phyloP scores from a whole-genome alignment of 2,113 vertebrate species.

The Panthera tigris region DNA sequence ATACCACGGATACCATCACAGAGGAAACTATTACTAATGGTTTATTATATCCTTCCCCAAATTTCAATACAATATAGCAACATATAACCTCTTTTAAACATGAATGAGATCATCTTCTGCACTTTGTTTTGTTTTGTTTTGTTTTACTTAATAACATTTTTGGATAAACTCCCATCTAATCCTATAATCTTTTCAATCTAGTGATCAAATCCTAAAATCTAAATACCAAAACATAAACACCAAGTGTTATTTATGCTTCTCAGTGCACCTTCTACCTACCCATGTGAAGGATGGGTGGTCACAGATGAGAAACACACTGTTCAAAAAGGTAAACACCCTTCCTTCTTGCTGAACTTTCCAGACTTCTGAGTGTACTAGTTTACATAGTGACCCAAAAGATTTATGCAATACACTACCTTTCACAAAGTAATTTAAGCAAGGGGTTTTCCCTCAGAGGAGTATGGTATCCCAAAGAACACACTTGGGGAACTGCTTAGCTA shows the following conservation, averaged over 20 bases:
- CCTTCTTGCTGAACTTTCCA: not conserved
- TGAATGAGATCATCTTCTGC: not conserved
- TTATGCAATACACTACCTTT: not conserved
- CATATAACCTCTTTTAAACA: not conserved
- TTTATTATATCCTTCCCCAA: not conserved
- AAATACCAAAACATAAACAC: not conserved
- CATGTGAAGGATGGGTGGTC: not conserved
- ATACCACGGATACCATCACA: not conserved
- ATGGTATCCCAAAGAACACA: conserved; percentile 38
- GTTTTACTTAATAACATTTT: not conserved
- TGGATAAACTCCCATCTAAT: not conserved
- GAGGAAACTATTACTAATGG: not conserved
- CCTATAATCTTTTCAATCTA: not conserved
- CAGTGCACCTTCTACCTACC: not conserved
- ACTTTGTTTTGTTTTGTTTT: not conserved
- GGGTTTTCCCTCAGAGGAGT: not conserved
- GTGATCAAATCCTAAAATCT: not conserved
- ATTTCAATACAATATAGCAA: not conserved
- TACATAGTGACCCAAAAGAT: not conserved
- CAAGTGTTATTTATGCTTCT: not conserved
- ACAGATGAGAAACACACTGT: not conserved
- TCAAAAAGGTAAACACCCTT: not conserved
- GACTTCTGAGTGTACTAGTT: not conserved
- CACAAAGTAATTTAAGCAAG: conserved; percentile 23
- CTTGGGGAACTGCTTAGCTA: not conserved